Conservation (phyloP, 1,140 invertebrate genomes). For the Bacillus rossius region DNA sequence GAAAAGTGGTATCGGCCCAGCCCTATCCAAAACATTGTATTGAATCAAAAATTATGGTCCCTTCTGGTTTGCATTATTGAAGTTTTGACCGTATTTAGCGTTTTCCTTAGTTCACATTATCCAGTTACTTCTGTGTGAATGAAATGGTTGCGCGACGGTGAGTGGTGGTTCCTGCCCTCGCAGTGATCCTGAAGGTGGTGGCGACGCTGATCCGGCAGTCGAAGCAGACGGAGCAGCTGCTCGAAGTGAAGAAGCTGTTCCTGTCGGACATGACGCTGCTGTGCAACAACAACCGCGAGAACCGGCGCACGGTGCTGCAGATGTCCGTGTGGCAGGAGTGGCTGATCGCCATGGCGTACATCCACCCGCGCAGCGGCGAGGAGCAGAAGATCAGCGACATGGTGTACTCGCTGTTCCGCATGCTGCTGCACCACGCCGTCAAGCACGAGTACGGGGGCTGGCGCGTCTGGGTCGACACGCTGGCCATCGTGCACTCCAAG, state of each 20-base stretch:
- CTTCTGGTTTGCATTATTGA: too few species aligned
- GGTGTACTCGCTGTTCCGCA: slow-evolving; percentile 95
- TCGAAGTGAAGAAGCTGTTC: slow-evolving; percentile 95
- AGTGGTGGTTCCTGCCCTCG: slow-evolving; percentile 28
- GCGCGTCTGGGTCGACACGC: slow-evolving; percentile 99
- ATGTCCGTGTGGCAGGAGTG: slow-evolving; percentile 99
- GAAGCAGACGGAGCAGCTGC: slow-evolving; percentile 82
- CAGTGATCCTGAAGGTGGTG: slow-evolving; percentile 97
- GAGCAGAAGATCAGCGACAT: slow-evolving; percentile 97
- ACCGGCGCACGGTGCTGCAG: slow-evolving; percentile 92
- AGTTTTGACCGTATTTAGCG: too few species aligned
- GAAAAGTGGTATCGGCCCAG: too few species aligned
- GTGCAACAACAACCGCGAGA: slow-evolving; percentile 96
- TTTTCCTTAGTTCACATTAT: too few species aligned
- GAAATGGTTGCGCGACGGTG: too few species aligned
- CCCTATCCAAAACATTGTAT: too few species aligned
- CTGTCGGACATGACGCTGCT: slow-evolving; percentile 95
- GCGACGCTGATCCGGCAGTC: slow-evolving; percentile 95
- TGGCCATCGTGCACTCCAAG: slow-evolving; percentile 99
- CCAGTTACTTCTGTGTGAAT: slow-evolving; percentile 3
- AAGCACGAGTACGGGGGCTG: slow-evolving; percentile 99
- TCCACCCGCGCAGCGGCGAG: slow-evolving; percentile 91
- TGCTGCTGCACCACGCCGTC: slow-evolving; percentile 97
- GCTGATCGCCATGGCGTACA: slow-evolving; percentile 97
- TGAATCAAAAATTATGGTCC: background rate